Conservation (phyloP, 2,797 vertebrate species). For the Danio albolineatus region DNA sequence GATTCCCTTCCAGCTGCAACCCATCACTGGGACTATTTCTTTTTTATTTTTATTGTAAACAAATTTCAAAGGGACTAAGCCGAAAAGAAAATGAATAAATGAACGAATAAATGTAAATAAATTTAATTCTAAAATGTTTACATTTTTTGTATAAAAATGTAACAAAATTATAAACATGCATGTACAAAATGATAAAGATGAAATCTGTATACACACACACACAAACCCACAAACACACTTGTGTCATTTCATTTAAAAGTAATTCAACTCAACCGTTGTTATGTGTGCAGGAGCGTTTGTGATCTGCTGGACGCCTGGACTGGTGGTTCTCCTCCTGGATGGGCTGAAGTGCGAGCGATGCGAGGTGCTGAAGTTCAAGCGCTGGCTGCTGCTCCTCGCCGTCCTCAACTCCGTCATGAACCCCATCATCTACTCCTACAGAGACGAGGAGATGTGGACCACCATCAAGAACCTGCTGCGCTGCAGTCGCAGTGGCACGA, state of each 20-base stretch:
- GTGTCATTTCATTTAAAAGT: not conserved
- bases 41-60: no score
- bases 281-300: constrained; percentile 88
- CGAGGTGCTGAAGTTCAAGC: constrained; percentile 84
- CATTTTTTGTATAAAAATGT: no score
- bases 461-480: constrained; percentile 91
- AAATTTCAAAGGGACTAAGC: no score
- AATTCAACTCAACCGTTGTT: not conserved
- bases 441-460: constrained; percentile 95
- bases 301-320: constrained; percentile 95
- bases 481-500: constrained; percentile 81
- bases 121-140: no score
- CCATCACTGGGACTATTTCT: no score
- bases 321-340: constrained; percentile 90
- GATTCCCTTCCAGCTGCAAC: no score
- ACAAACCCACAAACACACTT: no score
- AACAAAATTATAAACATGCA: no score
- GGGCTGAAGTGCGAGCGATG: constrained; percentile 88
- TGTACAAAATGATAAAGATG: no score
- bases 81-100: no score
- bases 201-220: no score
- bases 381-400: constrained; percentile 93
- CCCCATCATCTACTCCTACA: constrained; percentile 97
- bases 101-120: no score
- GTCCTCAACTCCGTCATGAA: constrained; percentile 96